These are phyloP conservation scores for Acronicta leporina DNA, from an alignment of 2,888 invertebrate species.

Conservation along the genomic window DNA sequence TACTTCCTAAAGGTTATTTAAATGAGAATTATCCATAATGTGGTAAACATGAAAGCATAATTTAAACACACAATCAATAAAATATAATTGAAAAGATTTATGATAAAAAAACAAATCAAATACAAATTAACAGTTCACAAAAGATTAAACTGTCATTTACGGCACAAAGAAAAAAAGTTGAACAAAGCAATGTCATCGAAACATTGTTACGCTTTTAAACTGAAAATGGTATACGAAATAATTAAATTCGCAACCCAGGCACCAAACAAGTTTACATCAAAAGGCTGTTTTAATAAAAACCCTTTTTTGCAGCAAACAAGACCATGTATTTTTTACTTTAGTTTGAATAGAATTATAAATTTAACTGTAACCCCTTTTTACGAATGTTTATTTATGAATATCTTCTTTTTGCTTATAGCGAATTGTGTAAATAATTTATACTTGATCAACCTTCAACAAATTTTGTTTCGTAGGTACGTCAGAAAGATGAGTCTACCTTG, in stretches of 20 bases:
- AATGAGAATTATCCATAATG: too few species aligned
- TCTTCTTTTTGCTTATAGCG: not conserved
- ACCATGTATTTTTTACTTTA: not conserved
- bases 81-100: too few species aligned
- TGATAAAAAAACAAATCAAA: not conserved
- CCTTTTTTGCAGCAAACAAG: constrained; percentile 33
- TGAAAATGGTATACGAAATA: constrained; percentile 4
- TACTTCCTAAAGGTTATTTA: too few species aligned
- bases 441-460: constrained; percentile 3
- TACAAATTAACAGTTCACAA: not conserved
- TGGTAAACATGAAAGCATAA: too few species aligned
- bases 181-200: constrained; percentile 2
- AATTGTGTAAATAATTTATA: constrained; percentile 1
- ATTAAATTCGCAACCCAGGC: constrained; percentile 30
- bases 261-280: constrained; percentile 23
- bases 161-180: not conserved
- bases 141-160: not conserved
- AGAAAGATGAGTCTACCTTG: not conserved
- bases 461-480: constrained; percentile 2
- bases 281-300: constrained; percentile 25
- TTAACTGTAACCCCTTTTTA: not conserved
- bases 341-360: constrained; percentile 1
- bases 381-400: not conserved
- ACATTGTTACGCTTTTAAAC: not conserved
- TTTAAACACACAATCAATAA: too few species aligned